A percentile compares a stretch with the other conserved stretches of the same genome.
Conservation (phyloP, 2,888 invertebrate species). For the Gastracanthus pulcherrimus region DNA sequence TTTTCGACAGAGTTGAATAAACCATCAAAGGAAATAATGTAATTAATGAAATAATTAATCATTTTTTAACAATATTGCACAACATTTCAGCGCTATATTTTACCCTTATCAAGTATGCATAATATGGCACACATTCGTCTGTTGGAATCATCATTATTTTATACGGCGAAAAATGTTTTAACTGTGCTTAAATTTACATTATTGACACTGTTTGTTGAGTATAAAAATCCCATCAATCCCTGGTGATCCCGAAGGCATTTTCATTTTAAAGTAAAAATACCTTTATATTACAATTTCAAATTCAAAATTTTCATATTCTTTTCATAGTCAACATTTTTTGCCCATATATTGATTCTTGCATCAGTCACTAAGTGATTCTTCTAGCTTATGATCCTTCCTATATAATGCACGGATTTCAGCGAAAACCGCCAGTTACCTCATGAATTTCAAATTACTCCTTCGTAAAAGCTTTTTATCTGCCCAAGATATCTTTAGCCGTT, state of each 20-base stretch:
- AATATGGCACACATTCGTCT: too few relatives aligned
- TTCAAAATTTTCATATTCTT: neutral
- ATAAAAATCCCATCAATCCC: too few relatives aligned
- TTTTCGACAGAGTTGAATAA: too few relatives aligned
- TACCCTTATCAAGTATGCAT: too few relatives aligned
- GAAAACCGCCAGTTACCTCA: neutral
- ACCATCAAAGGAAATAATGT: too few relatives aligned
- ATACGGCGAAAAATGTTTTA: too few relatives aligned
- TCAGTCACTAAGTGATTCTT: slow-evolving; percentile 17
- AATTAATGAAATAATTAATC: too few relatives aligned
- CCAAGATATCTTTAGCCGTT: neutral
- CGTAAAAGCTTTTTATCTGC: neutral
- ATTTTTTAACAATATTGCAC: too few relatives aligned
- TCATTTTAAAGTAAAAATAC: neutral
- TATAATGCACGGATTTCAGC: neutral
- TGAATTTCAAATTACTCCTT: slow-evolving; percentile 9
- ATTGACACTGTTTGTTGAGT: too few relatives aligned
- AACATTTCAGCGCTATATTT: too few relatives aligned
- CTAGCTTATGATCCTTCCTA: neutral
- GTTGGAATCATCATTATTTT: too few relatives aligned
- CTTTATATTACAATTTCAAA: neutral
- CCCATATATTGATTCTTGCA: neutral
- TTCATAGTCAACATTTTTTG: neutral
- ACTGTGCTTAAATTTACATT: too few relatives aligned
- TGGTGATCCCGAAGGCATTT: neutral